Conservation (phyloP, 2,113 vertebrate species). For the Hymenochirus boettgeri region DNA sequence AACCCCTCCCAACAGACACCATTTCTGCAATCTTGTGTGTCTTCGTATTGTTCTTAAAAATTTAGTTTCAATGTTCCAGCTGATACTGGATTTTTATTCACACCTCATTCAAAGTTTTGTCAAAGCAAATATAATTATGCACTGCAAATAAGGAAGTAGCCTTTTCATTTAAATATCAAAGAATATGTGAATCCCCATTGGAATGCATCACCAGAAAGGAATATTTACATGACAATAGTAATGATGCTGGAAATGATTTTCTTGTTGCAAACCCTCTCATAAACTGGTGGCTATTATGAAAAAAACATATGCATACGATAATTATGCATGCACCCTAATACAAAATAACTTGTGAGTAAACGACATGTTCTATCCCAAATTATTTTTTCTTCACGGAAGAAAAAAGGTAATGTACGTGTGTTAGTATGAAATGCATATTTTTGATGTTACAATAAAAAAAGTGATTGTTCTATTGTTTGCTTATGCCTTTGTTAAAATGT, state of each 20-base stretch:
- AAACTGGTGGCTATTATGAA: not conserved
- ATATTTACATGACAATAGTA: too few species aligned
- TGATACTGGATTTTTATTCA: constrained; percentile 9
- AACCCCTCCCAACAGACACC: too few species aligned
- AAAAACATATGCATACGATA: not conserved
- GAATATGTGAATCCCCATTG: constrained; percentile 8
- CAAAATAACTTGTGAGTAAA: not conserved
- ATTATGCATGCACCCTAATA: not conserved
- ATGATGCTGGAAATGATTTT: not conserved
- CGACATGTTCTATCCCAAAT: constrained; percentile 4
- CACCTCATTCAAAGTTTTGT: constrained; percentile 3
- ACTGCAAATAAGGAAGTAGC: constrained; percentile 17
- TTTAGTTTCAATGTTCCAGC: not conserved
- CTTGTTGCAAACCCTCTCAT: not conserved
- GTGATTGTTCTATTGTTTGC: not conserved
- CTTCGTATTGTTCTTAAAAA: too few species aligned
- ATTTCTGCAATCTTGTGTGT: too few species aligned
- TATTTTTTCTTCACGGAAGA: constrained; percentile 23
- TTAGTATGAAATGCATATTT: constrained; percentile 24
- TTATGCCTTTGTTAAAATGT: not conserved
- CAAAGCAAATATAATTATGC: constrained; percentile 11
- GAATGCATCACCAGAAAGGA: not conserved
- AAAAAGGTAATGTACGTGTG: constrained; percentile 22
- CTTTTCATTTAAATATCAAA: constrained; percentile 28
- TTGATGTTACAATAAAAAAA: not conserved